A percentile compares a stretch with the other conserved stretches of the same genome.
Conservation (phyloP, 2,113 vertebrate genomes). For the Capreolus pygargus region DNA sequence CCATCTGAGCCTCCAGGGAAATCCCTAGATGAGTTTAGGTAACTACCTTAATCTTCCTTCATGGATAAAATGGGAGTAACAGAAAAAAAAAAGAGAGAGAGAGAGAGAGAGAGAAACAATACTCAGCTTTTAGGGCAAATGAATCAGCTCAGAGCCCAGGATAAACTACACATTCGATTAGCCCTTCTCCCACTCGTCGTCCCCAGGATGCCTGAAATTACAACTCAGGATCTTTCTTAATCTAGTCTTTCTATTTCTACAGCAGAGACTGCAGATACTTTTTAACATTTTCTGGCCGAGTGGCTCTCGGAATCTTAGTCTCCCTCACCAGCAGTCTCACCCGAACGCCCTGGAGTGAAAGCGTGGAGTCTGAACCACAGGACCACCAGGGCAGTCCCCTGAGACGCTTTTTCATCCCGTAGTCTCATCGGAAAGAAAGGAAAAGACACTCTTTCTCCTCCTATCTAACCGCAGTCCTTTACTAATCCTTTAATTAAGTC, state of each 20-base stretch:
- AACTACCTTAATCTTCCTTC: not conserved
- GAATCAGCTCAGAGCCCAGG: not conserved
- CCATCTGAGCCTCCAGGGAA: not conserved
- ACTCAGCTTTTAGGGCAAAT: not conserved
- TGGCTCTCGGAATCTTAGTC: not conserved
- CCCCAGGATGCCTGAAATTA: not conserved
- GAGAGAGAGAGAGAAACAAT: not conserved
- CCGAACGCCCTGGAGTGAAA: not conserved
- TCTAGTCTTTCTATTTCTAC: not conserved
- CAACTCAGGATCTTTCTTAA: not conserved
- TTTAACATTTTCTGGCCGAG: not conserved
- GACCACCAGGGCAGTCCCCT: not conserved
- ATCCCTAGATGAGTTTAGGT: not conserved
- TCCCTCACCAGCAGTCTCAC: not conserved
- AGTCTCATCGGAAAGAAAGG: not conserved
- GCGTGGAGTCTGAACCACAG: not conserved
- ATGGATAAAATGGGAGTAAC: rapidly evolving
- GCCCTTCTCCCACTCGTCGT: not conserved
- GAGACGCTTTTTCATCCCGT: not conserved
- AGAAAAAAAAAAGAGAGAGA: not conserved
- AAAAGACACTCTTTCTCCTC: not conserved
- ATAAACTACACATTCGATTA: not conserved
- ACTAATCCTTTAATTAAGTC: not conserved
- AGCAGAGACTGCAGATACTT: not conserved
- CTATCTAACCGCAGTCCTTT: not conserved